Percentiles rank a stretch among this genome's conserved stretches.
Conservation (phyloP, 1,140 invertebrate species). For the Drosophila pruinosa region DNA sequence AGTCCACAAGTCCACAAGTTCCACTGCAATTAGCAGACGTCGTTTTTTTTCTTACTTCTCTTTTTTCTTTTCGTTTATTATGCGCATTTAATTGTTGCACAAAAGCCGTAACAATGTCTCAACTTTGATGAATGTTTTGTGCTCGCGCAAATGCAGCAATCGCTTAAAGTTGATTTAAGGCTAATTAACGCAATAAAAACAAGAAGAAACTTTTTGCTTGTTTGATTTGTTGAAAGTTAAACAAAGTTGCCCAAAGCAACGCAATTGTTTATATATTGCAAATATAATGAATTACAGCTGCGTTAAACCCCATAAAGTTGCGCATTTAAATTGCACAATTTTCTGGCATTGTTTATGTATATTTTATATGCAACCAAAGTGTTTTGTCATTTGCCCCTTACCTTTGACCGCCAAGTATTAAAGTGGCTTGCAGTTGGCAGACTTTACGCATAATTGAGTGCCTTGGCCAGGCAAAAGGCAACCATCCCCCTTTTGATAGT, state of each 20-base stretch:
- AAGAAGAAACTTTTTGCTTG: neutral
- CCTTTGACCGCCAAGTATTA: neutral
- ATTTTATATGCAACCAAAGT: too few species aligned
- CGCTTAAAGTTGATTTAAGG: neutral
- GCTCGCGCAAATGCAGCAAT: slow-evolving; percentile 2
- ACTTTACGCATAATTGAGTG: slow-evolving; percentile 9
- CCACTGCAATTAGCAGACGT: slow-evolving; percentile 11
- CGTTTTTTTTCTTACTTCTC: neutral
- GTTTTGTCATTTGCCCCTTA: neutral
- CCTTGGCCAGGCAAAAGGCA: neutral
- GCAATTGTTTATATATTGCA: neutral
- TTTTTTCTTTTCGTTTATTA: slow-evolving; percentile 5
- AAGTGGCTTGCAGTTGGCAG: neutral
- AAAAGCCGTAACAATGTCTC: slow-evolving; percentile 7
- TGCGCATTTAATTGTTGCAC: slow-evolving; percentile 25
- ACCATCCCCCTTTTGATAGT: neutral
- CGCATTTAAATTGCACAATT: neutral
- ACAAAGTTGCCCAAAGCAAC: neutral
- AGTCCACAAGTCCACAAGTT: neutral
- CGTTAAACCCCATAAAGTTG: neutral
- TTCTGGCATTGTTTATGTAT: too few species aligned
- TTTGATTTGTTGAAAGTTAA: neutral
- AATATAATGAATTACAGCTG: neutral
- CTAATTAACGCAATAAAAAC: slow-evolving; percentile 5
- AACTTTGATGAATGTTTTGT: slow-evolving; percentile 23